Conservation (phyloP, 2,888 invertebrate genomes). For the Drosophila borealis region DNA sequence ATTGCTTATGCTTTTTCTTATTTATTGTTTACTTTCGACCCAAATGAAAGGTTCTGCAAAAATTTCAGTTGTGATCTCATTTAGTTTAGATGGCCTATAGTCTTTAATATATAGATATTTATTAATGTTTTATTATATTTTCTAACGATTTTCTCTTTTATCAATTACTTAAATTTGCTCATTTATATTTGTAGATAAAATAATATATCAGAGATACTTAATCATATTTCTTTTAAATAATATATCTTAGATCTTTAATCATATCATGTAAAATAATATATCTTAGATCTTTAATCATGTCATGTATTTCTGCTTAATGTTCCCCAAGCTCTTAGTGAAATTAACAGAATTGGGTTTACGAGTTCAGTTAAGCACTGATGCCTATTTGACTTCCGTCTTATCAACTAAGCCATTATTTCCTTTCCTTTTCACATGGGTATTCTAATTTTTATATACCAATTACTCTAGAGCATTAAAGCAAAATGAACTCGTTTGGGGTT, state of each 20-base stretch:
- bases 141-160: not conserved
- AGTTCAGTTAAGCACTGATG: constrained; percentile 21
- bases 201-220: not conserved
- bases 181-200: not conserved
- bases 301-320: not conserved
- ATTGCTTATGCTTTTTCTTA: no score
- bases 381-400: constrained; percentile 34
- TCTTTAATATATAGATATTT: not conserved
- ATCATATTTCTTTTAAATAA: not conserved
- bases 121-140: not conserved
- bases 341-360: constrained; percentile 32
- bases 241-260: constrained; percentile 1
- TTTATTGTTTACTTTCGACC: no score
- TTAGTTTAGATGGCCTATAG: no score
- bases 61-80: no score
- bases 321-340: not conserved
- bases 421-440: constrained; percentile 38
- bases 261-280: no score
- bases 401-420: constrained; percentile 31
- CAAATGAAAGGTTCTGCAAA: no score
- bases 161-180: not conserved
- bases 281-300: not conserved
- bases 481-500: constrained; percentile 43
- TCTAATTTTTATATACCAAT: constrained; percentile 51
- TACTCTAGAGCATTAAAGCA: constrained; percentile 29